These are phyloP conservation scores for Nicator chloris DNA, from an alignment of 2,113 vertebrate genomes.

Conservation along the genomic window DNA sequence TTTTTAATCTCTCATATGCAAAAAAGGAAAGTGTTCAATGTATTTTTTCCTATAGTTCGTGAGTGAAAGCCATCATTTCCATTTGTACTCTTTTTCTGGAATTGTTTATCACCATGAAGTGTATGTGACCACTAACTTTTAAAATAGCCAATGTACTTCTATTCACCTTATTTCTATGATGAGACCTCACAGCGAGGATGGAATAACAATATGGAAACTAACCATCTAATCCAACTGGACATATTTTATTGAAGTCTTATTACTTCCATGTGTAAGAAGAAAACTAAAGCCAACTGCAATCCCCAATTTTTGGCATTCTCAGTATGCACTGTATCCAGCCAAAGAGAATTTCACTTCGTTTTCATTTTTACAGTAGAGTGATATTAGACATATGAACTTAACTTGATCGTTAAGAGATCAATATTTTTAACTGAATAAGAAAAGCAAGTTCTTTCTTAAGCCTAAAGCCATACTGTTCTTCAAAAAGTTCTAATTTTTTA, in stretches of 20 bases:
- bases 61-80: neutral
- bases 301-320: constrained; percentile 62
- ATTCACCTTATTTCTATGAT: constrained; percentile 30
- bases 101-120: neutral
- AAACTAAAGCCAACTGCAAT: constrained; percentile 66
- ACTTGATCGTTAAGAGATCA: constrained; percentile 10
- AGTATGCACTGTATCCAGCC: constrained; percentile 42
- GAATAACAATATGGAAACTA: constrained; percentile 77
- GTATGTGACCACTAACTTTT: neutral
- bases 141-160: neutral
- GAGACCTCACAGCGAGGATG: constrained; percentile 73
- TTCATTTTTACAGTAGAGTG: constrained; percentile 56
- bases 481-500: neutral
- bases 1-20: neutral
- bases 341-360: constrained; percentile 17
- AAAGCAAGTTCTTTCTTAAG: neutral
- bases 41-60: neutral
- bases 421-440: constrained; percentile 14
- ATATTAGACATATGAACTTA: constrained; percentile 46
- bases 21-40: neutral
- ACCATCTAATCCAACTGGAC: constrained; percentile 68
- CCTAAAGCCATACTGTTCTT: neutral
- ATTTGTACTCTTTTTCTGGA: neutral
- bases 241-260: constrained; percentile 70
- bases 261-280: constrained; percentile 75